Base-by-base conservation (phyloP, 2,888 invertebrate species). In the Odiellus spinosus region DNA sequence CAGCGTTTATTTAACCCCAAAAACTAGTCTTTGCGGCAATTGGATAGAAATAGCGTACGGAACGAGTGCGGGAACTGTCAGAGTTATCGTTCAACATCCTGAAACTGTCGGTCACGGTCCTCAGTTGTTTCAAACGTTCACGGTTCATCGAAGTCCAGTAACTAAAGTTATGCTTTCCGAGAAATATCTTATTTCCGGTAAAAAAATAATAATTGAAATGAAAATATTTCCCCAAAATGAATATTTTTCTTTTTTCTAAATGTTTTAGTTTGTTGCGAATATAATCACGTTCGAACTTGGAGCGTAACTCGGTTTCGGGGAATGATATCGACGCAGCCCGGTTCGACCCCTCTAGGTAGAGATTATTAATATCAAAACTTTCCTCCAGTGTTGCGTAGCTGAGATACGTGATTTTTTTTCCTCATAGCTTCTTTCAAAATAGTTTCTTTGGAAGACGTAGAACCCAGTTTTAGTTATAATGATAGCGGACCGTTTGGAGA, bases 21-120 rank as follows among this genome's bases (percentile, higher is more conserved):
- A 96, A 74, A 95, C 95, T 51, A 93, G 91, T 91, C 72, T 91
- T 49, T 90, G 90, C 68, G 95, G 95, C 40, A 96, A 96, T 68
- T 96, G 96, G 95, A 93, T 98, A 61, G 98, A 98, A 71, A 96
- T 98, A 59, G 98, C 96, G 0, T 98, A 98, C 66, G 98, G 96
- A 3, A 98, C 96, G 0, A 80, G 47, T 43, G 56, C 65, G 15
- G 96, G 96, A 2, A 86, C 86, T 0, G 95, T 98, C 15, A 75
- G 95, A 26, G 91, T 98, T 1, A 95, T 98, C 49, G 95, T 96
- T 0, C 96, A 96, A 61, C 96, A 98, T 68, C 96, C 96, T 2
- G 96, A 98, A 70, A 96, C 96, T 0, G 93, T 95, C 2, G 95
- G 95, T 0, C 93, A 96, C 63, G 93, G 93, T 0, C 96, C 96